Percentiles rank a stretch among this genome's conserved stretches.
These are phyloP conservation scores for Ochropleura leucogaster DNA, from an alignment of 2,888 invertebrate species.

Conservation along the genomic window DNA sequence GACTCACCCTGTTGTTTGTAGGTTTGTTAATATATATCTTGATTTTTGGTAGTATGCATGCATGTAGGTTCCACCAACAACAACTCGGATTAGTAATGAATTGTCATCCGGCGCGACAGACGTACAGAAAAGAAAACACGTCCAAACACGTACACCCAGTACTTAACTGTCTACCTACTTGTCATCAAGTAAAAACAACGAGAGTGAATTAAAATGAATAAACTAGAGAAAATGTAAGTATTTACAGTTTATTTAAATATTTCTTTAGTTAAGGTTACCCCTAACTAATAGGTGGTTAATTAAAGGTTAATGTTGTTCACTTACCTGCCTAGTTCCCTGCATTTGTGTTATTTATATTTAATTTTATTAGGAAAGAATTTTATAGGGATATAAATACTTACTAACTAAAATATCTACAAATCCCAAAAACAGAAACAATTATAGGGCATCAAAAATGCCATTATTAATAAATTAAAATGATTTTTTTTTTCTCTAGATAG, in stretches of 20 bases:
- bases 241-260: neutral
- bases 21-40: constrained; percentile 20
- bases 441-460: too few relatives aligned
- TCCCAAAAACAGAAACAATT: too few relatives aligned
- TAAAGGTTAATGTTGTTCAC: neutral
- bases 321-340: neutral
- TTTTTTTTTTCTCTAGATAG: too few relatives aligned
- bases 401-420: too few relatives aligned
- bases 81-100: constrained; percentile 13
- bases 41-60: constrained; percentile 38
- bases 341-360: neutral
- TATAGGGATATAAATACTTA: neutral
- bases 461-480: too few relatives aligned
- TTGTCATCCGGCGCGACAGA: neutral
- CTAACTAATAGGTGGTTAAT: neutral
- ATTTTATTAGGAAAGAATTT: neutral
- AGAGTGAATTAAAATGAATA: neutral
- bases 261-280: neutral
- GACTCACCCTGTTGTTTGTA: constrained; percentile 30
- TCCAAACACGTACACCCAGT: neutral
- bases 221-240: constrained; percentile 26
- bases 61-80: constrained; percentile 20
- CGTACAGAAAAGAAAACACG: constrained; percentile 10
- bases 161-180: neutral
- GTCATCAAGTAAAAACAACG: neutral